phyloP scores from a whole-genome alignment of 2,888 invertebrate genomes.

The Lapara coniferarum region DNA sequence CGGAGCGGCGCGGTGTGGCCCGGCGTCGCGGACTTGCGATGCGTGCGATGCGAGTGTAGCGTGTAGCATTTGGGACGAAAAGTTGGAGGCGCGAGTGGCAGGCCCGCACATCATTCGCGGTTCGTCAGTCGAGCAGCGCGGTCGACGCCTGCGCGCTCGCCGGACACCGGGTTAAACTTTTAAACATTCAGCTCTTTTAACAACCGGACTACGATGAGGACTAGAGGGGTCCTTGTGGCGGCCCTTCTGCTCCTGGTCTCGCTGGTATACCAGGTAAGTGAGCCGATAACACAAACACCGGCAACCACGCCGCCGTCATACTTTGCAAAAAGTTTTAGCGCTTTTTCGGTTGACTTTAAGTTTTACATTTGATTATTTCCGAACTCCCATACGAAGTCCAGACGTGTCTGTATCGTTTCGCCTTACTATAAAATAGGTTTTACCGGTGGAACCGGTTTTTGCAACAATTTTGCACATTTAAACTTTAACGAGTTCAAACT shows the following conservation, averaged over 20 bases:
- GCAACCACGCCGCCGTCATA: conserved; percentile 13
- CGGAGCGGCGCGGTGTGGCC: conserved; percentile 5
- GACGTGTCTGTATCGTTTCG: conserved; percentile 21
- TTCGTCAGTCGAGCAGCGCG: conserved; percentile 68
- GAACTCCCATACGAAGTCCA: conserved; percentile 25
- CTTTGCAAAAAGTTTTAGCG: conserved; percentile 31
- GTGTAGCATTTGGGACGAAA: conserved; percentile 42
- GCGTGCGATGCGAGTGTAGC: conserved; percentile 44
- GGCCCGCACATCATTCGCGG: conserved; percentile 62
- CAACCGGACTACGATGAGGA: conserved; percentile 62
- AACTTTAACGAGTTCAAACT: conserved; percentile 23
- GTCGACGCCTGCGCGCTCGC: conserved; percentile 63
- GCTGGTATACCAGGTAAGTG: conserved; percentile 51
- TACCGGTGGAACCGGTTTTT: conserved; percentile 42
- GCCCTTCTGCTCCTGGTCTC: conserved; percentile 60
- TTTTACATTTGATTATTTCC: conserved; percentile 26
- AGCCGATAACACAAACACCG: background rate
- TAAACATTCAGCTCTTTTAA: conserved; percentile 51
- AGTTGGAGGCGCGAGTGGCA: conserved; percentile 45
- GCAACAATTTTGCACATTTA: conserved; percentile 26
- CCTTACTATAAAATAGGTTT: conserved; percentile 35
- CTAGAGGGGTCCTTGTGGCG: conserved; percentile 53
- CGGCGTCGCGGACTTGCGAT: conserved; percentile 26
- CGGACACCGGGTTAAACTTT: conserved; percentile 58
- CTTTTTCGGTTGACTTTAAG: conserved; percentile 12